Base-by-base conservation (phyloP, 2,797 vertebrate genomes). In the Leucoraja ocellata region DNA sequence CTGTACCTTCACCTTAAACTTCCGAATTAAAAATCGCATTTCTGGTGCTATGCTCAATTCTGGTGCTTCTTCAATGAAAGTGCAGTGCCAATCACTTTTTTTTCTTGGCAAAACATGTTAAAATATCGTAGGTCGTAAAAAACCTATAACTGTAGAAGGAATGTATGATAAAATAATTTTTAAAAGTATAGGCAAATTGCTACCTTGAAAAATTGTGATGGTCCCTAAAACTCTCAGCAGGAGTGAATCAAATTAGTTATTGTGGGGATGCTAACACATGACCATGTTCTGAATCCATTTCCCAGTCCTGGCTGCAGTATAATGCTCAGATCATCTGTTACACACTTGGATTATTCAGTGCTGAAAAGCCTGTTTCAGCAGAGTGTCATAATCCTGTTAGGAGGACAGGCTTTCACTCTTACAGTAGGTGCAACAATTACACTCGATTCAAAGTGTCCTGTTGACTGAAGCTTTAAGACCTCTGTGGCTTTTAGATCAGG, bases 401-500 rank as follows among this genome's bases (percentile, higher is more conserved):
- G 65, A 73, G 18, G 63, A 32, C 36, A 71, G 68, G 10, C 21
- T 76, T 39, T 91, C 90, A 54, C 71, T 76, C 6, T 73, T 92
- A 76, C 90, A 76, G 25, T 73, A 76, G 90, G 71, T 76, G 90
- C 71, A 92, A 92, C 73, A 54, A 92, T 28, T 54, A 54, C 16
- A 32, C 28, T 91, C n/a, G 28, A 91, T 71, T 91, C 71, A 92
- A 74, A 92, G 54, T 74, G 71, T 92, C 71, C 39, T 28, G 39
- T 92, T 74, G 39, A 76, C 65, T 39, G 68, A 91, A 28, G 68
- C 71, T 68, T 92, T 92, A 76, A 92, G 36, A 92, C 68, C 36
- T 54, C 71, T 92, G n/a, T 18, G 73, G 71, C 23, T n/a, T 58
- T 76, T 76, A 92, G 68, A 46, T 76, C 73, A 76, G 90, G 46